Evolutionary conservation across 2,797 vertebrate genomes (phyloP).

Genomic region (Botia kubotai): DNA sequence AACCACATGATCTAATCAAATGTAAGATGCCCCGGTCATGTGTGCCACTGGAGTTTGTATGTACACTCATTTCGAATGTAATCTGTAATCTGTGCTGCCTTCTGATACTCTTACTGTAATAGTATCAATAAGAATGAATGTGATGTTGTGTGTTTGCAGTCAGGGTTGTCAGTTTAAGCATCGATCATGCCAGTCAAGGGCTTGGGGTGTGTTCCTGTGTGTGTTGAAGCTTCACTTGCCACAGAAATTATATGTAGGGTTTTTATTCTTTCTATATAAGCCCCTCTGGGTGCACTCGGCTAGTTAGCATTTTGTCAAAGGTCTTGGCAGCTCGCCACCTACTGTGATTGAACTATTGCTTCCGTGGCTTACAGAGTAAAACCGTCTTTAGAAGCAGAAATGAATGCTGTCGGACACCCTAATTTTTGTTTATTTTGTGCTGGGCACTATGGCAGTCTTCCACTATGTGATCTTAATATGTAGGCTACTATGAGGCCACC

Average conservation of each 20-base stretch:
- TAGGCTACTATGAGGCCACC: not conserved
- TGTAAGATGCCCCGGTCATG: conserved; percentile 13
- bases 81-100: conserved; percentile 61
- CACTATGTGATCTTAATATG: not conserved
- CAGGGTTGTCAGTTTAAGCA: conserved; percentile 28
- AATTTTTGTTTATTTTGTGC: not conserved
- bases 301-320: conserved; percentile 38
- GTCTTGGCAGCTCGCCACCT: conserved; percentile 36
- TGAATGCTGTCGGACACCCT: not conserved
- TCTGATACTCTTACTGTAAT: conserved; percentile 58
- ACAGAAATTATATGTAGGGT: conserved; percentile 16
- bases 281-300: conserved; percentile 7
- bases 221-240: conserved; percentile 25
- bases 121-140: conserved; percentile 53
- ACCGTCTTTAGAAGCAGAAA: conserved; percentile 24
- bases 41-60: conserved; percentile 47
- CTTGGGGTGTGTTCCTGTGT: not conserved
- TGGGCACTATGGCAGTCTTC: not conserved
- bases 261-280: conserved; percentile 32
- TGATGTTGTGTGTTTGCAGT: conserved; percentile 32
- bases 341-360: conserved; percentile 35
- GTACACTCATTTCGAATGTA: conserved; percentile 59
- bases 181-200: conserved; percentile 15
- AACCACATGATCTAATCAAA: conserved; percentile 45
- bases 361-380: conserved; percentile 29